Conservation (phyloP, 2,113 vertebrate genomes). For the Ptilonorhynchus violaceus region DNA sequence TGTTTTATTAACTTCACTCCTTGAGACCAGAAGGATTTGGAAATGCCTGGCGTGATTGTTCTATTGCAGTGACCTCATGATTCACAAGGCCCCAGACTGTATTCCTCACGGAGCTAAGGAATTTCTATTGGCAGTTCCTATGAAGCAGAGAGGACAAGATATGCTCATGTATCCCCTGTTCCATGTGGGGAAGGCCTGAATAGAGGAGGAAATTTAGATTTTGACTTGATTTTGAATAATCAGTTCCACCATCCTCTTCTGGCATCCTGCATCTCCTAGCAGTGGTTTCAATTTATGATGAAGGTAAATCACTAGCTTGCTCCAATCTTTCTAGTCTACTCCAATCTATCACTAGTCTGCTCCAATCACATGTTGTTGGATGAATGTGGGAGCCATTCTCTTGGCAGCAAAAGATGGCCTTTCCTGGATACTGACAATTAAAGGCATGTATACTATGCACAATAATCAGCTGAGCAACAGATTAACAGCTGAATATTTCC, state of each 20-base stretch:
- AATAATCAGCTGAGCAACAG: background rate
- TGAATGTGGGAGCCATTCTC: background rate
- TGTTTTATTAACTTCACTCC: background rate
- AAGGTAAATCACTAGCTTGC: background rate
- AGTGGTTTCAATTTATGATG: background rate
- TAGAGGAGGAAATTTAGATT: background rate
- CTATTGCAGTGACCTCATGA: background rate
- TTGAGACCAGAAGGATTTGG: background rate
- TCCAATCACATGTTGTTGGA: background rate
- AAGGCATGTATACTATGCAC: background rate
- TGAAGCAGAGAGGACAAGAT: background rate
- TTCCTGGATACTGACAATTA: background rate
- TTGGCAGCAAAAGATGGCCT: background rate
- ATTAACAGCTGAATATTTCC: background rate
- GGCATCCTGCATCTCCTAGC: background rate
- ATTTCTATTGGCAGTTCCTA: background rate
- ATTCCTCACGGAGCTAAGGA: background rate
- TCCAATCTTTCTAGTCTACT: background rate
- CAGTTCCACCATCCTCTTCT: background rate
- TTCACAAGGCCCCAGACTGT: background rate
- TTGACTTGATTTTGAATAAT: background rate
- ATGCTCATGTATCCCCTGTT: background rate
- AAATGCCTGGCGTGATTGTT: background rate
- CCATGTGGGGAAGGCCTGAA: background rate
- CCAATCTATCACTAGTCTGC: background rate